These are phyloP conservation scores for Fulmarus glacialis DNA, from an alignment of 2,113 vertebrate genomes.

Conservation along the genomic window DNA sequence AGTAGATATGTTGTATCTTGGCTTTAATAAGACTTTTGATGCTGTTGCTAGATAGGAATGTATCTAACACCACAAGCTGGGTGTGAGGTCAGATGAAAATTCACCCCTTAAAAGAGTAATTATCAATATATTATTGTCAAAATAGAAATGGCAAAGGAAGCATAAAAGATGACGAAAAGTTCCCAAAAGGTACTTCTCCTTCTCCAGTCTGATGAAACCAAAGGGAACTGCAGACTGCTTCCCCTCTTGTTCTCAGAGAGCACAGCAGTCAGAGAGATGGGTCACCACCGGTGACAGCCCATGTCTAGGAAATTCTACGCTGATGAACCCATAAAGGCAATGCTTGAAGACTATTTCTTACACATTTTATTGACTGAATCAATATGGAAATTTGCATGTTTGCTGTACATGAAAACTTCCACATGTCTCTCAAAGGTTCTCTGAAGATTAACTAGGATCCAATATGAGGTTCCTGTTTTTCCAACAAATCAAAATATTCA, in stretches of 20 bases:
- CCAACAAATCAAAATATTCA: not conserved
- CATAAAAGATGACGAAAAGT: not conserved
- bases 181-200: not conserved
- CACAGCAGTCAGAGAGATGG: accelerated
- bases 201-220: not conserved
- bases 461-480: not conserved
- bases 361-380: not conserved
- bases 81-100: not conserved
- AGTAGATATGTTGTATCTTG: not conserved
- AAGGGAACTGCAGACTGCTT: not conserved
- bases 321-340: not conserved
- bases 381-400: not conserved
- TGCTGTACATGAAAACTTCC: not conserved
- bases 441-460: not conserved
- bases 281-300: accelerated
- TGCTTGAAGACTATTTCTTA: not conserved
- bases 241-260: not conserved
- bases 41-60: not conserved
- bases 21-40: not conserved
- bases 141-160: not conserved
- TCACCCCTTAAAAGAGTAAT: not conserved
- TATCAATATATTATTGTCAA: not conserved
- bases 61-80: not conserved
- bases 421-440: accelerated
- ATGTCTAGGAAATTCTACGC: not conserved